phyloP scores from a whole-genome alignment of 2,797 vertebrate genomes.

The Knipowitschia caucasica region DNA sequence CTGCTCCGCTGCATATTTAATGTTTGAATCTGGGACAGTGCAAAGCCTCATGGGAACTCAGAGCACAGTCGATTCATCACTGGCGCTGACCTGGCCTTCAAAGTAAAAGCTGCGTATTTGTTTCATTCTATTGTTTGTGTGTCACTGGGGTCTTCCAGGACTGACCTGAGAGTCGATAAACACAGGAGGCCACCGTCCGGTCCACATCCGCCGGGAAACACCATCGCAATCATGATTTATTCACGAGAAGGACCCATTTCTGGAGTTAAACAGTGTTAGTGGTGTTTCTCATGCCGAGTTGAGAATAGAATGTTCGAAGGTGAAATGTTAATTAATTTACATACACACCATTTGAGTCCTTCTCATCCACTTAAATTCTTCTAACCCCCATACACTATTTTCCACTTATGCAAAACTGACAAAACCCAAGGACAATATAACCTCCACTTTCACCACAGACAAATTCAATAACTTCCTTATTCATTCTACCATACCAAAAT shows the following conservation, averaged over 20 bases:
- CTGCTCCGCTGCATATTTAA: slow-evolving; percentile 5
- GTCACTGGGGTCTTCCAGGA: not conserved
- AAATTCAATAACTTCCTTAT: too few species aligned
- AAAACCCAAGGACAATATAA: too few species aligned
- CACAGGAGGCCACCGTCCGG: not conserved
- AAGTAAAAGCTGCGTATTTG: not conserved
- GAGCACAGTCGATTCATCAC: slow-evolving; percentile 3
- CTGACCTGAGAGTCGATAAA: not conserved
- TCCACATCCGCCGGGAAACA: not conserved
- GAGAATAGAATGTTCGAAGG: too few species aligned
- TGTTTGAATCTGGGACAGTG: slow-evolving; percentile 6
- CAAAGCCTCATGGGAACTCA: slow-evolving; percentile 4
- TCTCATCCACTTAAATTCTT: too few species aligned
- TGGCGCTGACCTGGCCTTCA: not conserved
- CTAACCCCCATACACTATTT: too few species aligned
- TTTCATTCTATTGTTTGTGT: not conserved
- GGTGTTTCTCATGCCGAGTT: too few species aligned
- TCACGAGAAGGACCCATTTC: not conserved
- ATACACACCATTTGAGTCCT: too few species aligned
- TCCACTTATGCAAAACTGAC: too few species aligned
- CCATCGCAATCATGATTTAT: not conserved
- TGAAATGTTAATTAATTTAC: too few species aligned
- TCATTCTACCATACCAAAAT: too few species aligned
- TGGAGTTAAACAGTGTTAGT: not conserved
- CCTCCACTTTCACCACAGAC: too few species aligned